Evolutionary conservation across 2,888 invertebrate genomes (phyloP), one percentile per base, ranked within the genome.

Genomic region (Clepsis dumicolana): DNA sequence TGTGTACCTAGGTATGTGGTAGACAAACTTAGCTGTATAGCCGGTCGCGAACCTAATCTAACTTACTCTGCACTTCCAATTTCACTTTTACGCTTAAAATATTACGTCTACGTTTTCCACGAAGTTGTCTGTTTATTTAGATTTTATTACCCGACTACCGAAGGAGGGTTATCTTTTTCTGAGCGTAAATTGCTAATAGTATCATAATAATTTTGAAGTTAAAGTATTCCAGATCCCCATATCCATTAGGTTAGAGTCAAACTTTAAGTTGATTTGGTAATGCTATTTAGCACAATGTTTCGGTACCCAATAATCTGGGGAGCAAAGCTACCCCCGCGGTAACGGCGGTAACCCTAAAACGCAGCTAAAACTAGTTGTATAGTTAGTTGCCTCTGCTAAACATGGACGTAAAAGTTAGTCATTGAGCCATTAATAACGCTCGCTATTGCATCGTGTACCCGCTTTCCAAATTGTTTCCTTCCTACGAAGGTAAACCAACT

Each of bases 51-150:
- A 64, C 50, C 52, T 64, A 50, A 64, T 68, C 52, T 52, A 68
- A 68, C 67, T 67, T 67, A 10, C 21, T 38, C 56, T 68, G 57
- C 67, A 63, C 68, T 56, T n/a, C 62, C 60, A 61, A 48, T 38
- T 65, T 65, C 10, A 48, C 60, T 25, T 48, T 61, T 57, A 35
- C 27, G 41, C 35, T 53, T 44, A 24, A 41, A 50, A 53, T 29
- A 18, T 16, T 29, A 18, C 52, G 38, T 41, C 54, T 18, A 18
- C 21, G 10, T 29, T 64, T 53, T 32, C 24, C 54, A 25, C 14
- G 29, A 64, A 57, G 21, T 62, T 61, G 53, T 44, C 32, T 50
- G 29, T 27, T 38, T 18, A 21, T 18, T 32, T 35, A 35, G 21
- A 21, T 56, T 56, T 29, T 54, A 25, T 21, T n/a, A n/a, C n/a